Evolutionary conservation across 2,113 vertebrate genomes (phyloP).

Genomic region (Saccopteryx bilineata): DNA sequence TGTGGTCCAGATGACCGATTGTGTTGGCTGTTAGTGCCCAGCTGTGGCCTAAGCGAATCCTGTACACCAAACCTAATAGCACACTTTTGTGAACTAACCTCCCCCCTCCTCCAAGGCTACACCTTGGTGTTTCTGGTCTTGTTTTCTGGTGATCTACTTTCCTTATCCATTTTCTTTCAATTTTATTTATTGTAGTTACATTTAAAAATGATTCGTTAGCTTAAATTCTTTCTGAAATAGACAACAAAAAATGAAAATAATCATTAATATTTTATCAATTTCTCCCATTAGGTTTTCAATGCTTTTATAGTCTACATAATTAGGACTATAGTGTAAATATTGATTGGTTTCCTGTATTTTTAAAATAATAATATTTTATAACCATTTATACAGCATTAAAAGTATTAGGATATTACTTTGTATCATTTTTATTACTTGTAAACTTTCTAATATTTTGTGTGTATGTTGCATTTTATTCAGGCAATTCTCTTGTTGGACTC

Average conservation of each 20-base stretch:
- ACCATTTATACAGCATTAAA: neutral
- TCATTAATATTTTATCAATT: neutral
- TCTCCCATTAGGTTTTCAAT: neutral
- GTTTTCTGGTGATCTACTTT: neutral
- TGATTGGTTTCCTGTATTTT: conserved; percentile 17
- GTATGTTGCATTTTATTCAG: neutral
- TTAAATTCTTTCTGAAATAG: conserved; percentile 32
- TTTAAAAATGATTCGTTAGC: conserved; percentile 3
- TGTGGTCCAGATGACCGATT: too few species aligned
- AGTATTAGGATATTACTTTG: neutral
- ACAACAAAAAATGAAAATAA: neutral
- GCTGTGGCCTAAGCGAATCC: neutral
- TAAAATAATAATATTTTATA: neutral
- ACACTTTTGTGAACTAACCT: neutral
- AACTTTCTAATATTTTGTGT: neutral
- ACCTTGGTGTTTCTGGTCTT: neutral
- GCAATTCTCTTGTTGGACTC: neutral
- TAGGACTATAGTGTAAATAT: neutral
- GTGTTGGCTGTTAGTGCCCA: neutral
- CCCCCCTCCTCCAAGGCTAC: too few species aligned
- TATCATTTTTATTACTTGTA: neutral
- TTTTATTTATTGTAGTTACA: neutral
- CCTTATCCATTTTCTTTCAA: neutral
- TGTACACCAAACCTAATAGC: neutral
- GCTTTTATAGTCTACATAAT: neutral